Percentiles rank a stretch among this genome's conserved stretches.
Conservation (phyloP, 2,888 invertebrate genomes). For the Platycheirus rosarum region DNA sequence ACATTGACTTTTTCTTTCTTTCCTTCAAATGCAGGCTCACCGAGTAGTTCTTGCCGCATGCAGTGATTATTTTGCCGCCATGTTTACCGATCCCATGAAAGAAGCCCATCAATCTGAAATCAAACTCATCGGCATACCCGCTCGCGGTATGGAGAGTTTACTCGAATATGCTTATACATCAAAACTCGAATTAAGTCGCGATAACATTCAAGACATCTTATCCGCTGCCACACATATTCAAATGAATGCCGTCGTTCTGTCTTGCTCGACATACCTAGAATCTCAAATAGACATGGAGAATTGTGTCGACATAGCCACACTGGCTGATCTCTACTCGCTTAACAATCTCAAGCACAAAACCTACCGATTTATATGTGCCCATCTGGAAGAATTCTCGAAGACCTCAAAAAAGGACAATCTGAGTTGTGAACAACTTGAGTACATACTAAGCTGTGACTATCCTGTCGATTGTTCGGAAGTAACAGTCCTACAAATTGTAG, state of each 20-base stretch:
- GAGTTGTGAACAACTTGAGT: slow-evolving; percentile 85
- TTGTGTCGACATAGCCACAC: slow-evolving; percentile 87
- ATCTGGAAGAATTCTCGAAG: slow-evolving; percentile 85
- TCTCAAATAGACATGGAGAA: slow-evolving; percentile 88
- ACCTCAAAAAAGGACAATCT: slow-evolving; percentile 86
- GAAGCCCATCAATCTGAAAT: slow-evolving; percentile 87
- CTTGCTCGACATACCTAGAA: slow-evolving; percentile 87
- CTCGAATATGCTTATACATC: slow-evolving; percentile 89
- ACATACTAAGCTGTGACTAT: slow-evolving; percentile 86
- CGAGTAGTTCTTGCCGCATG: slow-evolving; percentile 88
- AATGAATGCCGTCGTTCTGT: slow-evolving; percentile 86
- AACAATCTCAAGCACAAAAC: slow-evolving; percentile 85
- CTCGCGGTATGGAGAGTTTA: slow-evolving; percentile 86
- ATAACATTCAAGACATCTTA: slow-evolving; percentile 87
- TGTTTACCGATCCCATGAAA: slow-evolving; percentile 88
- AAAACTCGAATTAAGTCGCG: slow-evolving; percentile 85
- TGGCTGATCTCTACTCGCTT: slow-evolving; percentile 88
- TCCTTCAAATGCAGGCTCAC: slow-evolving; percentile 84
- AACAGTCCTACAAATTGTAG: slow-evolving; percentile 85
- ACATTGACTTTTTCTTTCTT: background rate
- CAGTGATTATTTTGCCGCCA: slow-evolving; percentile 89
- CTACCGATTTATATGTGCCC: slow-evolving; percentile 87
- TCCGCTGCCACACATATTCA: slow-evolving; percentile 88
- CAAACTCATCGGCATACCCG: slow-evolving; percentile 86
- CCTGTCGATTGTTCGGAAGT: slow-evolving; percentile 88